A percentile compares a stretch with the other conserved stretches of the same genome.
phyloP scores from a whole-genome alignment of 2,888 invertebrate species.

The Callimorpha dominula region DNA sequence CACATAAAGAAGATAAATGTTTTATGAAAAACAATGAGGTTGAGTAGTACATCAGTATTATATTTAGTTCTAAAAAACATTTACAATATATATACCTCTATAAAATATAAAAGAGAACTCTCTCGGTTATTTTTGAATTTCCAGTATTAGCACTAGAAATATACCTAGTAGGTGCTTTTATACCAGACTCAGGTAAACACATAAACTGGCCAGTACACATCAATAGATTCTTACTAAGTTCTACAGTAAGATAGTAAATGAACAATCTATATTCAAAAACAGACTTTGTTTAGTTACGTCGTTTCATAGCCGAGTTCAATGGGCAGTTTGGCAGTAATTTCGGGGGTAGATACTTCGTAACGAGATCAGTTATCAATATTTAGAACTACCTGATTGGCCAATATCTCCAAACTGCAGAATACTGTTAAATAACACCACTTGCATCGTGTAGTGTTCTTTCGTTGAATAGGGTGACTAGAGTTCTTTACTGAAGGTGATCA shows the following conservation, averaged over 20 bases:
- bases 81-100: neutral
- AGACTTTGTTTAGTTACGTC: neutral
- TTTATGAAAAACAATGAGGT: neutral
- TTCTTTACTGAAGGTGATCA: neutral
- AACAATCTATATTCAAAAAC: too few species aligned
- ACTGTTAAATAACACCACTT: neutral
- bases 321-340: neutral
- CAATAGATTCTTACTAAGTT: neutral
- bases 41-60: neutral
- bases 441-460: neutral
- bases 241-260: neutral
- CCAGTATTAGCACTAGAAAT: neutral
- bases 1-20: slow-evolving; percentile 12
- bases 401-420: neutral
- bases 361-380: neutral
- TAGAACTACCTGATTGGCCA: neutral
- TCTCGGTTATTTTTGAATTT: neutral
- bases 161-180: neutral
- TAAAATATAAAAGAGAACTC: neutral
- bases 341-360: neutral
- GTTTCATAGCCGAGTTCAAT: neutral
- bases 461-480: neutral
- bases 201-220: neutral
- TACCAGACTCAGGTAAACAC: neutral
- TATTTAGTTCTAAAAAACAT: neutral